phyloP scores from a whole-genome alignment of 2,888 invertebrate genomes.

The Thera britannica region DNA sequence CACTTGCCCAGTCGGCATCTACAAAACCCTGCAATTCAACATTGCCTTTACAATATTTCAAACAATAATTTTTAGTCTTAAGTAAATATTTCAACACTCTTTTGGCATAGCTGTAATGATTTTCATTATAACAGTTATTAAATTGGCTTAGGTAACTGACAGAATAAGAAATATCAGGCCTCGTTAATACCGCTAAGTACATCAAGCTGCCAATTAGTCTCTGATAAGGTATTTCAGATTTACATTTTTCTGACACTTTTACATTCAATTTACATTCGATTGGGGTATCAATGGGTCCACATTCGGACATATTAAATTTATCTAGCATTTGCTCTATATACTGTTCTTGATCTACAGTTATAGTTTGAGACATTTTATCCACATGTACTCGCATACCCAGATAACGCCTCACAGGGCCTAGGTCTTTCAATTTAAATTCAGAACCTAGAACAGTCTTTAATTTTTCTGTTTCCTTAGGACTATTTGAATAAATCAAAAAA shows the following conservation, averaged over 20 bases:
- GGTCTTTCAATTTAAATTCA: constrained; percentile 9
- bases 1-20: constrained; percentile 31
- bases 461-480: background rate
- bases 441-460: background rate
- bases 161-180: constrained; percentile 1
- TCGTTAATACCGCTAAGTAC: constrained; percentile 7
- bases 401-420: constrained; percentile 4
- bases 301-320: constrained; percentile 2
- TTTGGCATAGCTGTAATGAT: constrained; percentile 4
- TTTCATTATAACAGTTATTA: constrained; percentile 3
- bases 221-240: constrained; percentile 3
- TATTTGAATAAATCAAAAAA: constrained; percentile 31
- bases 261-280: constrained; percentile 2
- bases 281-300: background rate
- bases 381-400: constrained; percentile 4
- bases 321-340: constrained; percentile 1
- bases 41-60: background rate
- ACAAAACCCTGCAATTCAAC: constrained; percentile 15
- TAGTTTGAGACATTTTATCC: background rate
- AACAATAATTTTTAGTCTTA: constrained; percentile 1
- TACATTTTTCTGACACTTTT: background rate
- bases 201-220: background rate
- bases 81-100: constrained; percentile 6
- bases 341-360: constrained; percentile 1
- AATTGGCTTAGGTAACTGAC: constrained; percentile 7